A percentile compares a stretch with the other conserved stretches of the same genome.
phyloP scores from a whole-genome alignment of 2,888 invertebrate genomes.

The Nycteola revayana region DNA sequence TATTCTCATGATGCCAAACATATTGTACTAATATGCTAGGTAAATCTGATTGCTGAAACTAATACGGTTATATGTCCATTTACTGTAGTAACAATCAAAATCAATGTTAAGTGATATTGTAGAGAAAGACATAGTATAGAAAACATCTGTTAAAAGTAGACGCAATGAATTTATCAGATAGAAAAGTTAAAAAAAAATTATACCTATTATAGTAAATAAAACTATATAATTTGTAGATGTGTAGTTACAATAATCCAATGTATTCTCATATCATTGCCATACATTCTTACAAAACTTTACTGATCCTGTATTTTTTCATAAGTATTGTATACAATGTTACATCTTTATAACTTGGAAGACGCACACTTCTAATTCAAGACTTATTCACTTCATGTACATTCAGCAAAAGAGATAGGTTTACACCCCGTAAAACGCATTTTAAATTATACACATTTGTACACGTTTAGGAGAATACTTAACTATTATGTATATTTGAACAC shows the following conservation, averaged over 20 bases:
- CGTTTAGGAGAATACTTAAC: no score
- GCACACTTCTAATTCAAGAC: constrained; percentile 78
- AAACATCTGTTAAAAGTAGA: constrained; percentile 58
- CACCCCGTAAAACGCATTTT: no score
- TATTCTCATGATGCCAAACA: constrained; percentile 72
- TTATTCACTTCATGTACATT: constrained; percentile 65
- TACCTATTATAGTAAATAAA: constrained; percentile 29
- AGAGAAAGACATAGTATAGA: constrained; percentile 38
- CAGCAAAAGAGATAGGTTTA: no score
- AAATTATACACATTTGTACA: no score
- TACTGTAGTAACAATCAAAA: constrained; percentile 65
- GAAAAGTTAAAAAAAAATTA: constrained; percentile 18
- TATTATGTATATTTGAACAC: no score
- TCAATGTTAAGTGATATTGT: constrained; percentile 50
- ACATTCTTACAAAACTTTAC: constrained; percentile 33
- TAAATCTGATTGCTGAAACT: constrained; percentile 54
- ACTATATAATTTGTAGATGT: constrained; percentile 11
- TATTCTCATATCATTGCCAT: constrained; percentile 39
- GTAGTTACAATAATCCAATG: constrained; percentile 32
- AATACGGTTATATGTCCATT: constrained; percentile 76
- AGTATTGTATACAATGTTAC: constrained; percentile 38
- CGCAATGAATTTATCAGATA: constrained; percentile 56
- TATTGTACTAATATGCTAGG: constrained; percentile 47
- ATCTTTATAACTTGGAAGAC: constrained; percentile 38
- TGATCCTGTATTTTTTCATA: constrained; percentile 27